Base-by-base conservation (phyloP, 2,888 invertebrate species). In the Microchrysa polita region DNA sequence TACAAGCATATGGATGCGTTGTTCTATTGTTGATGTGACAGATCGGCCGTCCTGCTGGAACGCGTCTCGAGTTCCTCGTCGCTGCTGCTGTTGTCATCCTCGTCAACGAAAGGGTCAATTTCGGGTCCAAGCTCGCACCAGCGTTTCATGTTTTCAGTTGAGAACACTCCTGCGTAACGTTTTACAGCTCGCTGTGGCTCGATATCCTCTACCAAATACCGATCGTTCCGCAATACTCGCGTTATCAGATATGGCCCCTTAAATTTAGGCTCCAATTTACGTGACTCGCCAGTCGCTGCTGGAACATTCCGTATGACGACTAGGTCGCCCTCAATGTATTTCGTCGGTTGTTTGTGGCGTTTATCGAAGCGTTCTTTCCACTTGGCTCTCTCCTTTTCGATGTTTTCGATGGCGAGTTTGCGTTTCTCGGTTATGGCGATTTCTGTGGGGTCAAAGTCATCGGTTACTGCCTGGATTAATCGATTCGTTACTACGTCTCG, bases 401-500 rank as follows among this genome's bases (percentile, higher is more conserved):
- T 71, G 23, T 71, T 71, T 27, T 57, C 71, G 1, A 57, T 1
- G 10, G 59, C 71, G 16, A 57, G 4, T 16, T 5, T 14, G 16
- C 59, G 71, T 42, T 59, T 57, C 42, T 71, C 42, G 9, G 1
- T 4, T 12, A 53, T 53, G 16, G 69, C 16, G 4, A n/a, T 4
- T 9, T 10, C 1, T 9, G 65, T 18, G 5, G 48, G 23, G 9
- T 10, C 10, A 5, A 20, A 2, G 23, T 44, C 55, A 12, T 73
- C 73, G 48, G 71, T 71, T 1, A 76, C 27, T 10, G 57, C 75
- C 14, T 59, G 60, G 0, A 75, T 5, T 1, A 75, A 5, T 18
- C 53, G 60, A n/a, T 77, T 75, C n/a, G 65, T 61, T 1, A 76
- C 61, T 1, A 76, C 18, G 23, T 78, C 75, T 2, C 65, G 52